A percentile compares a stretch with the other conserved stretches of the same genome.
Conservation (phyloP, 2,113 vertebrate species). For the Damaliscus lunatus region DNA sequence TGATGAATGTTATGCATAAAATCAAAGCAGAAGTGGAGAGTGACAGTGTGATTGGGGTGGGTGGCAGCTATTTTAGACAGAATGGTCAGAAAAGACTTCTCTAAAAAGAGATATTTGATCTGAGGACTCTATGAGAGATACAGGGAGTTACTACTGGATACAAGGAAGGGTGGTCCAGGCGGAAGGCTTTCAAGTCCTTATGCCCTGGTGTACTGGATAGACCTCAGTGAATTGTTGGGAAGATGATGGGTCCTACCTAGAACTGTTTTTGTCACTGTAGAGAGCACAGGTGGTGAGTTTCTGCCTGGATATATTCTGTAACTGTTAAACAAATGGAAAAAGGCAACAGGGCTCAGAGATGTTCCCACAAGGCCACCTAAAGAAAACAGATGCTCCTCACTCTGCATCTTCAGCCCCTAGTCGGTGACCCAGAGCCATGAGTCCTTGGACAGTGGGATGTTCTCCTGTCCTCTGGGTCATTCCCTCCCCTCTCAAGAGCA, state of each 20-base stretch:
- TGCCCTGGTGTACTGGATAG: background rate
- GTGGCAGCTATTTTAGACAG: background rate
- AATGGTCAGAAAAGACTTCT: background rate
- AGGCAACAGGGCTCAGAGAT: background rate
- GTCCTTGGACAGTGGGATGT: background rate
- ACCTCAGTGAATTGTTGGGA: background rate
- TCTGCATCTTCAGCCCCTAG: accelerated
- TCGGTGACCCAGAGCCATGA: background rate
- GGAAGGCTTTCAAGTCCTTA: background rate
- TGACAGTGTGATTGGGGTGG: no score
- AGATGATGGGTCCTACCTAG: background rate
- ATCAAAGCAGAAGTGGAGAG: background rate
- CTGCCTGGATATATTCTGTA: background rate
- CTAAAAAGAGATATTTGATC: background rate
- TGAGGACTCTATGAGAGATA: background rate
- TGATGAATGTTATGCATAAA: background rate
- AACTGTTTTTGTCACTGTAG: background rate
- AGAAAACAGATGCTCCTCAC: background rate
- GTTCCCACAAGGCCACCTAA: accelerated
- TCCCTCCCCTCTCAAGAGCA: background rate
- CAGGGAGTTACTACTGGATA: no score
- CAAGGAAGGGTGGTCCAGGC: accelerated
- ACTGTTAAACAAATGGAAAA: background rate
- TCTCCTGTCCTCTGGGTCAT: no score
- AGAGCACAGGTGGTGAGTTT: background rate